Evolutionary conservation across 2,113 vertebrate species (phyloP).

Genomic region (Bubo bubo): DNA sequence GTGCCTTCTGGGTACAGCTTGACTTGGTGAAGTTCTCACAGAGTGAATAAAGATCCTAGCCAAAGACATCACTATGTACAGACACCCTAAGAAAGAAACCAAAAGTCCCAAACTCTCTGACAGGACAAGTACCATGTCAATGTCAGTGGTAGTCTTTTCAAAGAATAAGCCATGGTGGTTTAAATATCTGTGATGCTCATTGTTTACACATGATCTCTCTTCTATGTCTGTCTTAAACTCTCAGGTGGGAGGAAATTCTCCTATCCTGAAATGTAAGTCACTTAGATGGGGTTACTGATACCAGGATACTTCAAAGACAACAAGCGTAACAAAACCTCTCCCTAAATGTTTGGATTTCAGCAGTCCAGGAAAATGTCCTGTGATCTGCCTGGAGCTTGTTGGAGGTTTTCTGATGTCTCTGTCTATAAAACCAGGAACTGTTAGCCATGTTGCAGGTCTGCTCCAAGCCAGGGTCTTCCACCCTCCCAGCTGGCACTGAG

Average conservation of each 20-base stretch:
- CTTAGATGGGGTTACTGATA: not conserved
- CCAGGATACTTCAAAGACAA: not conserved
- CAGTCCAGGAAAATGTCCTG: not conserved
- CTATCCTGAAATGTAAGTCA: not conserved
- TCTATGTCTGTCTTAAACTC: not conserved
- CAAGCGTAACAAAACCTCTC: not conserved
- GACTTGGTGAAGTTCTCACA: not conserved
- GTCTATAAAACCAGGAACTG: not conserved
- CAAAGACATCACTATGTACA: not conserved
- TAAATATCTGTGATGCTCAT: not conserved
- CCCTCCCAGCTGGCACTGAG: not conserved
- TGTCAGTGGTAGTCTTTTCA: not conserved
- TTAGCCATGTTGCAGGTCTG: not conserved
- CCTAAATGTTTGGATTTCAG: not conserved
- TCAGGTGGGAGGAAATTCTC: not conserved
- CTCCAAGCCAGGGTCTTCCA: not conserved
- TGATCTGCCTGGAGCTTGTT: not conserved
- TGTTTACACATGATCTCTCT: not conserved
- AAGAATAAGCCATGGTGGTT: not conserved
- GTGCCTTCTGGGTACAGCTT: not conserved
- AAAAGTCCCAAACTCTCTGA: not conserved
- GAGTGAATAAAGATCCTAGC: not conserved
- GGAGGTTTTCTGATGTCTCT: not conserved
- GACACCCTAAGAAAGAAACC: not conserved
- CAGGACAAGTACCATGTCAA: not conserved